Evolutionary conservation across 35 echinoderm and acorn worm species (phyloP).

Genomic region (Lytechinus pictus): DNA sequence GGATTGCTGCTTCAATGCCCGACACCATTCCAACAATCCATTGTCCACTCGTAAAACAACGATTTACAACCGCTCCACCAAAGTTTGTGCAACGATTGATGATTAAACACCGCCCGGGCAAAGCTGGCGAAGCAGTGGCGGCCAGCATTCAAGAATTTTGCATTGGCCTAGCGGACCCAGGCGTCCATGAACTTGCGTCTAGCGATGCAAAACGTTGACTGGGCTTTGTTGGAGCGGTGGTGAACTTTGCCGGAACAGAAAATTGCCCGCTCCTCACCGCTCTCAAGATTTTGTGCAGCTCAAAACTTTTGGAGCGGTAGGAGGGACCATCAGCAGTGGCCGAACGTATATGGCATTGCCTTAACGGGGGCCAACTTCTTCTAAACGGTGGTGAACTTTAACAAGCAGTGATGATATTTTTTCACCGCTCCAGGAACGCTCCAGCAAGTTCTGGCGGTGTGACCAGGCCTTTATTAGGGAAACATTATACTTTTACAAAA

Average conservation of each 20-base stretch:
- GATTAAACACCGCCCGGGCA: conserved; percentile 26
- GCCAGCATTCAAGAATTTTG: conserved; percentile 26
- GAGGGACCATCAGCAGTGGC: conserved; percentile 33
- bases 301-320: conserved; percentile 42
- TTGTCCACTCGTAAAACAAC: too few species aligned
- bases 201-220: too few species aligned
- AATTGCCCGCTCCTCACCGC: conserved; percentile 38
- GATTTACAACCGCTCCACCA: too few species aligned
- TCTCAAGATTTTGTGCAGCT: conserved; percentile 36
- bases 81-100: neutral
- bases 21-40: too few species aligned
- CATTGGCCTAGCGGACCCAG: conserved; percentile 31
- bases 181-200: neutral
- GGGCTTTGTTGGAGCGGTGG: neutral
- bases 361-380: conserved; percentile 34
- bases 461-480: neutral
- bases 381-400: conserved; percentile 32
- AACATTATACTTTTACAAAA: too few species aligned
- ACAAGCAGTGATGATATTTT: conserved; percentile 25
- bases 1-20: too few species aligned
- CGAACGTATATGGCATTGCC: conserved; percentile 34
- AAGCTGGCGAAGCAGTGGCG: conserved; percentile 20
- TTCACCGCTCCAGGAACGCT: conserved; percentile 46
- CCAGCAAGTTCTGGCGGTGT: conserved; percentile 40
- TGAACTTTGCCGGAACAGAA: conserved; percentile 39